Base-by-base conservation (phyloP, 92 coral and sea anemone species). In the Virgularia gustaviana region DNA sequence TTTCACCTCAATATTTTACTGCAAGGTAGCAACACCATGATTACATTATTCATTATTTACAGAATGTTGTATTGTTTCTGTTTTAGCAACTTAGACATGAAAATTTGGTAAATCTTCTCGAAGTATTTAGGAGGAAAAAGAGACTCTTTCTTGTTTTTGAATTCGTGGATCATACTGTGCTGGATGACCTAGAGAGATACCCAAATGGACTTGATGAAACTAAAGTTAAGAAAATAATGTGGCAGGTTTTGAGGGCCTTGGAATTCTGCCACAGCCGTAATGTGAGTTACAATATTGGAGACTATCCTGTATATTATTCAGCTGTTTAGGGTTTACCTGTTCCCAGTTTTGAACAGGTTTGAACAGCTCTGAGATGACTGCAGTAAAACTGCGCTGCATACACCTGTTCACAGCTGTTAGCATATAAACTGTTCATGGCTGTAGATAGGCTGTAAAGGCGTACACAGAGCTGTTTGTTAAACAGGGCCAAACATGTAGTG, bases 141-240 rank as follows among this genome's bases (percentile, higher is more conserved):
- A 87, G 98, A n/a, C 78, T 92, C 49, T 92, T 92, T 72, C 85
- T 92, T 38, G 96, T 92, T 45, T 92, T 92, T 82, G 98, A 92
- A 78, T 92, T 92, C 78, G 98, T 92, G 47, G 98, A 92, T 72
- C 98, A 92, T 71, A 92, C 98, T 9, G 98, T 89, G 22, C 80
- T 92, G 18, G 98, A 92, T 87, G 98, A 92, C 61, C 74, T 92
- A 15, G 98, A 92, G 56, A 83, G 96, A 77, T 92, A 89, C 44
- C 98, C 98, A 24, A 92, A 86, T 82, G 98, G 98, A 20, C 71
- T 92, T 15, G 98, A 92, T 80, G 98, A 92, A 53, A 57, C 74
- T 16, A 89, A 83, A 38, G 91, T 85, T 1, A 87, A 83, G 62
- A 92, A 89, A 55, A 85, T 86, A 16, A 82, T 92, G 88, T 92